Evolutionary conservation across 1,140 invertebrate species (phyloP).

Genomic region (Asbolus verrucosus): DNA sequence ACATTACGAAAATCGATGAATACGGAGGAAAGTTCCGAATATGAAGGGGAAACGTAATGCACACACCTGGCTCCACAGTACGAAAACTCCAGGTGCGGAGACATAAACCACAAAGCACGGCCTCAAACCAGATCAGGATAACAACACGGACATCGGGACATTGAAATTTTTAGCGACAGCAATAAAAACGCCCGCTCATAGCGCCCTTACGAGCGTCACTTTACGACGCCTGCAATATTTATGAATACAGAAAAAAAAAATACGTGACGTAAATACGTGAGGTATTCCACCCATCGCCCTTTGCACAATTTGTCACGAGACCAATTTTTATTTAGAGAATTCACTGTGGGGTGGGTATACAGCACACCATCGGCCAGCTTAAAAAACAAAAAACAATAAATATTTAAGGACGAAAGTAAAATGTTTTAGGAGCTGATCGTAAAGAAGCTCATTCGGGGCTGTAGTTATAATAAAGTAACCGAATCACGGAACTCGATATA

Average conservation of each 20-base stretch:
- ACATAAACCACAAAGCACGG: conserved; percentile 40
- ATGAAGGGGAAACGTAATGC: conserved; percentile 11
- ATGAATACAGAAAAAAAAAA: conserved; percentile 40
- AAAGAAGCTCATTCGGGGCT: too few relatives aligned
- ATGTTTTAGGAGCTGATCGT: too few relatives aligned
- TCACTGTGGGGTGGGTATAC: too few relatives aligned
- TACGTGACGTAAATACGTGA: conserved; percentile 36
- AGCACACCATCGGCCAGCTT: too few relatives aligned
- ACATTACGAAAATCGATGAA: conserved; percentile 5
- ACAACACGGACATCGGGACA: conserved; percentile 40
- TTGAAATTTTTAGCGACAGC: conserved; percentile 42
- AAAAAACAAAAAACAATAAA: too few relatives aligned
- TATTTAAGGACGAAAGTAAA: too few relatives aligned
- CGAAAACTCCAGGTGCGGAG: conserved; percentile 34
- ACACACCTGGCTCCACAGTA: conserved; percentile 16
- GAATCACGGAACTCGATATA: too few relatives aligned
- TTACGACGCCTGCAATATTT: conserved; percentile 46
- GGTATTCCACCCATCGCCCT: conserved; percentile 13
- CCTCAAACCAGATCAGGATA: conserved; percentile 39
- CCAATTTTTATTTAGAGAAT: conserved; percentile 15
- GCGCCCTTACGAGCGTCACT: conserved; percentile 42
- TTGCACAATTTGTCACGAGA: conserved; percentile 14
- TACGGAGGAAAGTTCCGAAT: conserved; percentile 9
- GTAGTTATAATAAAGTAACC: too few relatives aligned
- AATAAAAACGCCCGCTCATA: conserved; percentile 36